phyloP scores from a whole-genome alignment of 2,113 vertebrate species.

The Ceratotherium simum region DNA sequence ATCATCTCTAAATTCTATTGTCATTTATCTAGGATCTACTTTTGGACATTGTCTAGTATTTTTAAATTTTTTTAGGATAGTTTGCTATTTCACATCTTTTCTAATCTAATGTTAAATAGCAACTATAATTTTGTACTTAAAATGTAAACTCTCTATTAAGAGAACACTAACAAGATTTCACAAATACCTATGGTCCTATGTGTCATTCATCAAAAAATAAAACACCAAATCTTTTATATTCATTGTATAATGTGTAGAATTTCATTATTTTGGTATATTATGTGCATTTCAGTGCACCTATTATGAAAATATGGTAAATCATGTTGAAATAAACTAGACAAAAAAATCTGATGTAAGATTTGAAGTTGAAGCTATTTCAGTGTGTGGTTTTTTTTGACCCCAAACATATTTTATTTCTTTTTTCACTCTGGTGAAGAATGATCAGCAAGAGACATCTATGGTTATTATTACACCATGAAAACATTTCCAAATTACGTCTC shows the following conservation, averaged over 20 bases:
- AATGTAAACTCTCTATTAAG: not conserved
- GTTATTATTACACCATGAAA: not conserved
- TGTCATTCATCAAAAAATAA: not conserved
- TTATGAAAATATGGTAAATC: not conserved
- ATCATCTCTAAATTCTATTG: not conserved
- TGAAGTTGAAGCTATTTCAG: not conserved
- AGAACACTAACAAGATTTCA: not conserved
- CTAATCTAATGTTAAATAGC: not conserved
- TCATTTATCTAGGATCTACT: not conserved
- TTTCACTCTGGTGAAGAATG: slow-evolving; percentile 10
- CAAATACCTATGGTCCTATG: not conserved
- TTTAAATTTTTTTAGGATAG: not conserved
- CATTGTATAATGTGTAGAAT: not conserved
- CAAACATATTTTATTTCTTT: slow-evolving; percentile 29
- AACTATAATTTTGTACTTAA: not conserved
- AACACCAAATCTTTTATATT: not conserved
- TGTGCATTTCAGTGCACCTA: not conserved
- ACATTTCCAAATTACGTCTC: slow-evolving; percentile 52
- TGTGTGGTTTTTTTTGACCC: not conserved
- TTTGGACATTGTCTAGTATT: not conserved
- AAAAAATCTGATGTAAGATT: not conserved
- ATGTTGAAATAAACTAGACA: not conserved
- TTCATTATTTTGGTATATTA: not conserved
- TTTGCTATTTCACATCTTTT: not conserved
- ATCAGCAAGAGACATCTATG: not conserved